Percentiles rank a stretch among this genome's conserved stretches.
Conservation (phyloP, 2,797 vertebrate species). For the Falco rusticolus region DNA sequence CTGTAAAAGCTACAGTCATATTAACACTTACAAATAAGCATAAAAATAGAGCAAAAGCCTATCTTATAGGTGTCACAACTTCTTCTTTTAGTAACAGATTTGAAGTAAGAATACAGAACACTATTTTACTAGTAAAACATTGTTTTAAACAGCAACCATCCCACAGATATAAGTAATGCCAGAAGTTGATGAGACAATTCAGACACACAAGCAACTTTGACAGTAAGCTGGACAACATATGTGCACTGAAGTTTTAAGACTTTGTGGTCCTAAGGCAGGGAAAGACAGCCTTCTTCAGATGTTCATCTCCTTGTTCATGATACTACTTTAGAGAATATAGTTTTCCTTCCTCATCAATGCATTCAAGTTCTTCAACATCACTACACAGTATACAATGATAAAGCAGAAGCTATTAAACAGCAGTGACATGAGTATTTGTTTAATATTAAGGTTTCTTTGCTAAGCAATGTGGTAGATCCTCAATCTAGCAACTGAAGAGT, state of each 20-base stretch:
- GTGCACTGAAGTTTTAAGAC: neutral
- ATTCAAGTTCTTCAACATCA: neutral
- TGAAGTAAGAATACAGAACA: neutral
- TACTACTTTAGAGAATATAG: neutral
- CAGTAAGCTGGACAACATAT: neutral
- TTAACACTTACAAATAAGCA: neutral
- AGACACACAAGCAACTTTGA: neutral
- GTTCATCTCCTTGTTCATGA: neutral
- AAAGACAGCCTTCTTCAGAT: neutral
- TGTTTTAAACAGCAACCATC: neutral
- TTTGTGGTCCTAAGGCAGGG: neutral
- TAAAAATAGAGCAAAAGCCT: neutral
- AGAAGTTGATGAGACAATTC: neutral
- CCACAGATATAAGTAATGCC: rapidly evolving
- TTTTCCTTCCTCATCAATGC: neutral
- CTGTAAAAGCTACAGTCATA: neutral
- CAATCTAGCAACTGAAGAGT: neutral
- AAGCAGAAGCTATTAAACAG: neutral
- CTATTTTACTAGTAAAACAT: neutral
- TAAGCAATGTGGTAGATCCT: neutral
- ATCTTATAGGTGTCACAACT: neutral
- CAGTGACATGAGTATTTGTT: neutral
- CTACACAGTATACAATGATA: neutral
- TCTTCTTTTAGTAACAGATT: neutral
- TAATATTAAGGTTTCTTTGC: neutral